phyloP scores from a whole-genome alignment of 2,113 vertebrate genomes.

The Lophochroa leadbeateri region DNA sequence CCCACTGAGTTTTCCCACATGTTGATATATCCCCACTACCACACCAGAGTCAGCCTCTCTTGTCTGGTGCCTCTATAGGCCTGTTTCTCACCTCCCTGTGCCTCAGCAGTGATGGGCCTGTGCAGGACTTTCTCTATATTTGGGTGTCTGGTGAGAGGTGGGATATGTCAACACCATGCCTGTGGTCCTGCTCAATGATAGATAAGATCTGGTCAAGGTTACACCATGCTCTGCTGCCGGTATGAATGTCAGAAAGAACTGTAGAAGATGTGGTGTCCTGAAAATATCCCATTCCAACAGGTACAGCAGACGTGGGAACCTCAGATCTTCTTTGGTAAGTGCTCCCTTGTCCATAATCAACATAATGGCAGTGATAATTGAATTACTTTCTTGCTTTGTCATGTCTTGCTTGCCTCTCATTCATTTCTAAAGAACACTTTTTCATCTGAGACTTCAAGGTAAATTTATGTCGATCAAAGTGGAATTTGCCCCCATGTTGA shows the following conservation, averaged over 20 bases:
- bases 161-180: too few species aligned
- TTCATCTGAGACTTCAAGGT: not conserved
- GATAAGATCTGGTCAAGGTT: not conserved
- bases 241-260: not conserved
- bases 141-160: not conserved
- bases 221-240: not conserved
- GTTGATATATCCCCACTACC: not conserved
- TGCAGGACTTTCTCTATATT: not conserved
- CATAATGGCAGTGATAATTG: not conserved
- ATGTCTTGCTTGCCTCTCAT: not conserved
- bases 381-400: not conserved
- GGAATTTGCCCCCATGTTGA: not conserved
- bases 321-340: not conserved
- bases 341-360: not conserved
- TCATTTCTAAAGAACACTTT: not conserved
- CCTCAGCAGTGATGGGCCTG: not conserved
- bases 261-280: not conserved
- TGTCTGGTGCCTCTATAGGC: not conserved
- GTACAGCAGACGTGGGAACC: not conserved
- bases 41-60: not conserved
- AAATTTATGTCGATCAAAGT: rapidly evolving
- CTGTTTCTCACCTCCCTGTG: not conserved
- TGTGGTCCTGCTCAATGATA: not conserved
- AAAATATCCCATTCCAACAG: not conserved
- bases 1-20: not conserved